phyloP scores from a whole-genome alignment of 2,113 vertebrate species.

The Sinosuthora webbiana region DNA sequence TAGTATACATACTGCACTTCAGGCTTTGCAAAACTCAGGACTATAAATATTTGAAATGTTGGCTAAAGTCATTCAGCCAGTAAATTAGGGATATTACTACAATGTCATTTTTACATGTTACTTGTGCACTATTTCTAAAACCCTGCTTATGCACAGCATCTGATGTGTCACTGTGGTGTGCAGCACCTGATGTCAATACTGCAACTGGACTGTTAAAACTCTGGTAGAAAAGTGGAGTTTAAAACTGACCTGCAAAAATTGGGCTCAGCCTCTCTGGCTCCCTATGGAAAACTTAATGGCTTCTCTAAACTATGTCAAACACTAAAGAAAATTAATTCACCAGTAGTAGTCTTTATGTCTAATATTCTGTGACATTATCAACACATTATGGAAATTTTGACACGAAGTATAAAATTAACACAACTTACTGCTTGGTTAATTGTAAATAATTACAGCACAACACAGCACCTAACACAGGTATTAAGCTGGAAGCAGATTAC shows the following conservation, averaged over 20 bases:
- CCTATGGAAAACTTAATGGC: background rate
- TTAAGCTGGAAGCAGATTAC: background rate
- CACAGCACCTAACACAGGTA: background rate
- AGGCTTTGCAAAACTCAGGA: background rate
- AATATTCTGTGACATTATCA: background rate
- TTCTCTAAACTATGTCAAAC: background rate
- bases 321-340: background rate
- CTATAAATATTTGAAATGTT: background rate
- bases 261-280: background rate
- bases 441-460: background rate
- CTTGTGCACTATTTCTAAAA: background rate
- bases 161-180: fast-evolving
- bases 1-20: background rate
- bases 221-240: background rate
- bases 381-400: background rate
- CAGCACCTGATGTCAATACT: background rate
- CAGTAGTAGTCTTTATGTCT: background rate
- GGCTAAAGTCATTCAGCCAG: background rate
- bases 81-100: background rate
- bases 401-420: background rate
- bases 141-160: background rate
- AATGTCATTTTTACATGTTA: background rate
- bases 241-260: background rate
- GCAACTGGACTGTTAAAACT: background rate
- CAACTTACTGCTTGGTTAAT: background rate